Percentiles rank a stretch among this genome's conserved stretches.
Evolutionary conservation across 2,888 invertebrate genomes (phyloP).

Genomic region (Eurytoma californica): DNA sequence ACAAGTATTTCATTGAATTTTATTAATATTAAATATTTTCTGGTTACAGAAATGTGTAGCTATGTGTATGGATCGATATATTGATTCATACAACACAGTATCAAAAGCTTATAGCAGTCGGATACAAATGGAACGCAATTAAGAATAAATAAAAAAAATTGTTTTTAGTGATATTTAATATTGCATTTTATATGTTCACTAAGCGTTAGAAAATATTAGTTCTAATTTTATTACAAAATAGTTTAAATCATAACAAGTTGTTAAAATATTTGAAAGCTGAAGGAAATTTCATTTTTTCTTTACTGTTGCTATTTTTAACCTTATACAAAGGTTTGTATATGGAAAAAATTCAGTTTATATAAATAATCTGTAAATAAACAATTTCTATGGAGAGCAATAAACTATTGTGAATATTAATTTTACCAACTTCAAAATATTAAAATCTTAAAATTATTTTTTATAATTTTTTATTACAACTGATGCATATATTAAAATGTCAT

Average conservation of each 20-base stretch:
- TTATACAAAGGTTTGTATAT: slow-evolving; percentile 33
- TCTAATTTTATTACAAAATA: slow-evolving; percentile 14
- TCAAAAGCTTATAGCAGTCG: slow-evolving; percentile 91
- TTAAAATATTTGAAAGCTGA: too few relatives aligned
- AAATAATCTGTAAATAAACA: slow-evolving; percentile 61
- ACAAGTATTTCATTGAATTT: background rate
- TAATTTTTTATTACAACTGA: too few relatives aligned
- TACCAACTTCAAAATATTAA: background rate
- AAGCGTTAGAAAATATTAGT: slow-evolving; percentile 13
- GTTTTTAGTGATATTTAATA: slow-evolving; percentile 42
- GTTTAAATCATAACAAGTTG: slow-evolving; percentile 12
- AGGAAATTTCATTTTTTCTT: too few relatives aligned
- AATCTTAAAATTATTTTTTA: too few relatives aligned
- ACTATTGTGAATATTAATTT: background rate
- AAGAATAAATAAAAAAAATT: slow-evolving; percentile 74
- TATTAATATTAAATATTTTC: slow-evolving; percentile 18
- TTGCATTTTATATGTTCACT: slow-evolving; percentile 40
- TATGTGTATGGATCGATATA: slow-evolving; percentile 99
- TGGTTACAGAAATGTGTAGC: slow-evolving; percentile 92
- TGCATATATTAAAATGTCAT: too few relatives aligned
- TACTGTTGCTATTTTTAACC: background rate
- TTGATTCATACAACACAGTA: slow-evolving; percentile 96
- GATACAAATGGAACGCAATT: slow-evolving; percentile 86
- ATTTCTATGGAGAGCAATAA: slow-evolving; percentile 59
- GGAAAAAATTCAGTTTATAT: slow-evolving; percentile 29